Conservation (phyloP, 1,140 invertebrate species). For the Lordiphosa mommai region DNA sequence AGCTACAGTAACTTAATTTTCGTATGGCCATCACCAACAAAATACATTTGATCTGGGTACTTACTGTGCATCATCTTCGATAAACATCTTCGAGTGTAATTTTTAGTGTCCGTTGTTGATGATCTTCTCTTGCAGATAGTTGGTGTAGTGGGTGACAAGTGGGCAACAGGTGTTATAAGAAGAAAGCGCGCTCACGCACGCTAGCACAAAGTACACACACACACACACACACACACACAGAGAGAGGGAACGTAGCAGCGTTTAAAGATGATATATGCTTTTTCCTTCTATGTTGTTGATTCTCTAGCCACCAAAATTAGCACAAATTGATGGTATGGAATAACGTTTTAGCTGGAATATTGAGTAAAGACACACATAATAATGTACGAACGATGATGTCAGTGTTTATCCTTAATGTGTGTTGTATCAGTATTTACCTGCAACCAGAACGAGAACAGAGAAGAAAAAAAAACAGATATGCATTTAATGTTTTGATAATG, state of each 20-base stretch:
- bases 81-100: constrained; percentile 69
- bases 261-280: neutral
- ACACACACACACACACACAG: neutral
- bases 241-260: neutral
- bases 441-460: constrained; percentile 41
- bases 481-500: constrained; percentile 43
- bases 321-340: constrained; percentile 18
- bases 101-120: constrained; percentile 12
- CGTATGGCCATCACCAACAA: too few relatives aligned
- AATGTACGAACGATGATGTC: constrained; percentile 5
- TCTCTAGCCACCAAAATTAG: constrained; percentile 9
- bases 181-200: neutral
- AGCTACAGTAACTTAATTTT: neutral
- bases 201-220: neutral
- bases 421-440: constrained; percentile 38
- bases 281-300: too few relatives aligned
- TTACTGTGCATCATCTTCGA: constrained; percentile 80
- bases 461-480: constrained; percentile 31
- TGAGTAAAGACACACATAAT: too few relatives aligned
- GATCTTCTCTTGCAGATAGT: constrained; percentile 1
- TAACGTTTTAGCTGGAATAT: constrained; percentile 1
- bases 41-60: constrained; percentile 38
- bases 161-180: neutral
- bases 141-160: neutral
- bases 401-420: constrained; percentile 8